Evolutionary conservation across 2,888 invertebrate genomes (phyloP).

Genomic region (Liposcelis brunnea): DNA sequence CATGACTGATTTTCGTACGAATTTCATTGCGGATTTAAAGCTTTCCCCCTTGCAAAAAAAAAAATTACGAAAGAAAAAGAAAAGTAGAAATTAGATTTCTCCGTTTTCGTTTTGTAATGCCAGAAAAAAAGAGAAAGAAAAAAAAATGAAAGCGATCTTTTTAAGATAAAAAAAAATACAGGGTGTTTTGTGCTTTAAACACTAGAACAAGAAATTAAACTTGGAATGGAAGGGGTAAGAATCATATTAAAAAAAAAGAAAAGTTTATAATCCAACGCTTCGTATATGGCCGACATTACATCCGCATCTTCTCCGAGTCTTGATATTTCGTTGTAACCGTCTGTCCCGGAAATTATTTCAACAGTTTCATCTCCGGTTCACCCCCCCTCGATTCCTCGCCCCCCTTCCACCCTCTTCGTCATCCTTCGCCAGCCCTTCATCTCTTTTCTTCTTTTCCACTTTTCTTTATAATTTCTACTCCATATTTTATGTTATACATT

Average conservation of each 20-base stretch:
- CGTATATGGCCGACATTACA: neutral
- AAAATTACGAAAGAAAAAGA: too few species aligned
- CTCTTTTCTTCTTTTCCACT: neutral
- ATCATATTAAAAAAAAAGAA: too few species aligned
- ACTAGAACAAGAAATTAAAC: too few species aligned
- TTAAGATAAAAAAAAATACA: too few species aligned
- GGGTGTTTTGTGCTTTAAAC: too few species aligned
- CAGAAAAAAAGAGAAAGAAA: too few species aligned
- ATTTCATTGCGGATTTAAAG: neutral
- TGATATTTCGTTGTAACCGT: slow-evolving; percentile 7
- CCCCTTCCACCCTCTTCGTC: neutral
- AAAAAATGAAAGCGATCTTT: too few species aligned
- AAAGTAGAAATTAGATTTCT: too few species aligned
- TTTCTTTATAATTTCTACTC: slow-evolving; percentile 3
- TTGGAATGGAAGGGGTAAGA: too few species aligned
- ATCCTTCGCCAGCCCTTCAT: neutral
- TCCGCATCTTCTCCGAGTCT: neutral
- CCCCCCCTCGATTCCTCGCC: neutral
- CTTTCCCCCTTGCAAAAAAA: too few species aligned
- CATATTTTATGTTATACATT: neutral
- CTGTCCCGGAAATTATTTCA: slow-evolving; percentile 10
- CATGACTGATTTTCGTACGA: slow-evolving; percentile 6
- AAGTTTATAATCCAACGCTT: too few species aligned
- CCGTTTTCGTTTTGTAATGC: too few species aligned
- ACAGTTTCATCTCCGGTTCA: slow-evolving; percentile 10